Percentiles rank a stretch among this genome's conserved stretches.
Evolutionary conservation across 2,888 invertebrate genomes (phyloP).

Genomic region (Chorisops tibialis): DNA sequence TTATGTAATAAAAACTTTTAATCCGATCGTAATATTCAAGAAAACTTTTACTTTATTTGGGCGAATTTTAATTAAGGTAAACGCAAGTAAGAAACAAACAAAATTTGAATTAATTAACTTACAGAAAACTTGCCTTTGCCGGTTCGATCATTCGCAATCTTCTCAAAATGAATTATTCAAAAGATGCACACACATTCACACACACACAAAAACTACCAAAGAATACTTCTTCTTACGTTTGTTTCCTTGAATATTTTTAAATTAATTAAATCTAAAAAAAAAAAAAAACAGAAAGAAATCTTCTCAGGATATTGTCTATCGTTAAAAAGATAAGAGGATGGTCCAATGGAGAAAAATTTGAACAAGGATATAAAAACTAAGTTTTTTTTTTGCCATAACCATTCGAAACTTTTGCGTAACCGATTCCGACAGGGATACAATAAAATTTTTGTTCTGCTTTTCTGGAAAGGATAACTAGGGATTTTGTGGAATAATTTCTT

Average conservation of each 20-base stretch:
- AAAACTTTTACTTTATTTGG: background rate
- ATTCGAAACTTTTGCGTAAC: no score
- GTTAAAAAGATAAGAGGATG: no score
- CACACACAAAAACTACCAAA: background rate
- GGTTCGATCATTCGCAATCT: background rate
- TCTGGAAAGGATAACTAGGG: no score
- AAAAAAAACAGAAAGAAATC: background rate
- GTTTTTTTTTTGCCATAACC: no score
- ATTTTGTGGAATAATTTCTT: no score
- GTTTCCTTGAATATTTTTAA: slow-evolving; percentile 1
- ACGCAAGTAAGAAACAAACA: slow-evolving; percentile 14
- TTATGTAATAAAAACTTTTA: slow-evolving; percentile 11
- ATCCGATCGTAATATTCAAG: background rate
- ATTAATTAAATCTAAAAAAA: slow-evolving; percentile 17
- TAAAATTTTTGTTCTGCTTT: no score
- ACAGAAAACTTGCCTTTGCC: background rate
- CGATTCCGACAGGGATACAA: no score
- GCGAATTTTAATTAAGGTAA: slow-evolving; percentile 9
- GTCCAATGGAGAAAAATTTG: no score
- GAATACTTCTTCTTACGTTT: slow-evolving; percentile 1
- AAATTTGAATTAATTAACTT: slow-evolving; percentile 15
- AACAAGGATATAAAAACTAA: no score
- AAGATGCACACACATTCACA: slow-evolving; percentile 1
- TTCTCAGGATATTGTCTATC: no score
- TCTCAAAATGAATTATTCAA: slow-evolving; percentile 19